Conservation (phyloP, 2,888 invertebrate species). For the Cataglyphis cursor region DNA sequence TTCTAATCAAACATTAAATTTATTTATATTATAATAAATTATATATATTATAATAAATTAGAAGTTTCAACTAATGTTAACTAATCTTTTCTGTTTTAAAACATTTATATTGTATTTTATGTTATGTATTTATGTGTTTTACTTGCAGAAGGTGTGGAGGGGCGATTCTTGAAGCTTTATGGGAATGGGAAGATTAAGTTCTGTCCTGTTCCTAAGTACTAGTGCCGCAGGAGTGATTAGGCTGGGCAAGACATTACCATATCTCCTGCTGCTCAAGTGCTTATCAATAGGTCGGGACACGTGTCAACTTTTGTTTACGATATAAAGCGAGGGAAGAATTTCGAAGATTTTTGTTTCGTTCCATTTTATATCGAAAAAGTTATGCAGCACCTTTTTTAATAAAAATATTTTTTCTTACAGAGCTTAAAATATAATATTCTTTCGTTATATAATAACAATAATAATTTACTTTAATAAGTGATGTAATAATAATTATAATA, state of each 20-base stretch:
- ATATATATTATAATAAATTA: too few relatives aligned
- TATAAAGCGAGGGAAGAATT: slow-evolving; percentile 6
- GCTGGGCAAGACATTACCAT: slow-evolving; percentile 85
- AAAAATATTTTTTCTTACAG: background rate
- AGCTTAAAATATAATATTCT: background rate
- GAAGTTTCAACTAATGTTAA: background rate
- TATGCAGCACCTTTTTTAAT: background rate
- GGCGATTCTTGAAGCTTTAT: background rate
- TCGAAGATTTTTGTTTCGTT: background rate
- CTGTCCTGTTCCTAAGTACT: slow-evolving; percentile 96
- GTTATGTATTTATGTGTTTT: slow-evolving; percentile 12
- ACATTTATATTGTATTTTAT: slow-evolving; percentile 9
- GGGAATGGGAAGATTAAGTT: slow-evolving; percentile 67
- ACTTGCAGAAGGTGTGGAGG: slow-evolving; percentile 30
- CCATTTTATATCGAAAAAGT: background rate
- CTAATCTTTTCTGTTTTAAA: background rate
- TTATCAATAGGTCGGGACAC: slow-evolving; percentile 91
- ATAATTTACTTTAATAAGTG: background rate
- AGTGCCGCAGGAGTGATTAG: slow-evolving; percentile 95
- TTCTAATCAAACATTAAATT: background rate
- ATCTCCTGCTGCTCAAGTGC: slow-evolving; percentile 97
- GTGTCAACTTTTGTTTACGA: slow-evolving; percentile 72
- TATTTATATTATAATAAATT: too few relatives aligned
- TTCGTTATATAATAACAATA: background rate
- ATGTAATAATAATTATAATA: too few relatives aligned